A percentile compares a stretch with the other conserved stretches of the same genome.
Conservation (phyloP, 2,797 vertebrate species). For the Syngnathus rostellatus region DNA sequence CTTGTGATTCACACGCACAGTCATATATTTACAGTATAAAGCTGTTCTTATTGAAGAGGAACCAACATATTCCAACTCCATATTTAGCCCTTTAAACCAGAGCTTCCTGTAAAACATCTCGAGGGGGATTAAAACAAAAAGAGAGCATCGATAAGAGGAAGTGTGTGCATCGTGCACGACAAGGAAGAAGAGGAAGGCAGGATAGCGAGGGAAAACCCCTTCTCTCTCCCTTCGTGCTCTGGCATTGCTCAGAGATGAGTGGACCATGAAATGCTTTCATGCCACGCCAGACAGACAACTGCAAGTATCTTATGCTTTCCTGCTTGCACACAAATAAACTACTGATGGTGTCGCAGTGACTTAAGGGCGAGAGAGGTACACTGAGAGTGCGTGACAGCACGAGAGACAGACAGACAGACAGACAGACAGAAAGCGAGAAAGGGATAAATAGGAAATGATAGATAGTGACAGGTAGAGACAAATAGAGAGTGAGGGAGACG, state of each 20-base stretch:
- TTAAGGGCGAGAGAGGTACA: no score
- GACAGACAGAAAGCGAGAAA: slow-evolving; percentile 17
- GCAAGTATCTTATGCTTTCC: slow-evolving; percentile 1
- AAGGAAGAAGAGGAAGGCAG: slow-evolving; percentile 42
- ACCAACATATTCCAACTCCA: slow-evolving; percentile 6
- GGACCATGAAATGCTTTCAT: slow-evolving; percentile 29
- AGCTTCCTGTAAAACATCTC: slow-evolving; percentile 46
- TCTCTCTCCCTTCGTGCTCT: slow-evolving; percentile 51
- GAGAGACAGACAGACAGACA: slow-evolving; percentile 26
- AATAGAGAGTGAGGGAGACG: slow-evolving; percentile 17
- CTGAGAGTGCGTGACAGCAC: slow-evolving; percentile 4
- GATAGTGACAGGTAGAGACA: slow-evolving; percentile 25
- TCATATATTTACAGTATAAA: slow-evolving; percentile 24
- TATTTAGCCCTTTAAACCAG: slow-evolving; percentile 18
- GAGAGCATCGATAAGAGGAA: slow-evolving; percentile 44
- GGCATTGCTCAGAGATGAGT: slow-evolving; percentile 54
- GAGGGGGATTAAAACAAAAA: slow-evolving; percentile 46
- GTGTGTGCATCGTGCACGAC: not conserved
- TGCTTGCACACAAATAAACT: slow-evolving; percentile 21
- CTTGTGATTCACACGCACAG: slow-evolving; percentile 61
- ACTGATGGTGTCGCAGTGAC: not conserved
- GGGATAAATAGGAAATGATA: slow-evolving; percentile 1
- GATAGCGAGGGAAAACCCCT: slow-evolving; percentile 73
- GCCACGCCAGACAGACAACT: slow-evolving; percentile 21
- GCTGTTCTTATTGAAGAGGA: not conserved